Conservation (phyloP, 2,888 invertebrate genomes). For the Ichneumoninae sp. region DNA sequence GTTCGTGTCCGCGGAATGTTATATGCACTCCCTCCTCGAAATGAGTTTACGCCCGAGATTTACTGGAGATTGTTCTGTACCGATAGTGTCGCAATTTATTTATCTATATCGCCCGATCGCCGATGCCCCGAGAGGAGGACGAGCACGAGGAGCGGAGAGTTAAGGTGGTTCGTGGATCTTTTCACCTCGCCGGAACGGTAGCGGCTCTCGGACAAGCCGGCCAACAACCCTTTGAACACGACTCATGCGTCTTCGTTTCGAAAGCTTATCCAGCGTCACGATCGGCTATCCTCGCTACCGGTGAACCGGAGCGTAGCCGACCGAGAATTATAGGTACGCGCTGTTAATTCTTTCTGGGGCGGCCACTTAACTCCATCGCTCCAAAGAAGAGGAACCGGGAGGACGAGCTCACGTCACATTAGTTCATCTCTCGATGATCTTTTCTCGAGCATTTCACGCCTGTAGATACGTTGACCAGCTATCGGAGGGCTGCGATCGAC, state of each 20-base stretch:
- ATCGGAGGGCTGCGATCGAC: background rate
- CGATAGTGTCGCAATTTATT: constrained; percentile 66
- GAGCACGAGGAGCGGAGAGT: constrained; percentile 29
- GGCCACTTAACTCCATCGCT: constrained; percentile 5
- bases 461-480: background rate
- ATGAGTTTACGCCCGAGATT: constrained; percentile 64
- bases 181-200: background rate
- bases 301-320: constrained; percentile 41
- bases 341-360: constrained; percentile 37
- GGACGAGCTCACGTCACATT: constrained; percentile 58
- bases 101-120: constrained; percentile 68
- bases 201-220: constrained; percentile 4
- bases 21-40: background rate
- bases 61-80: constrained; percentile 62
- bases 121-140: constrained; percentile 24
- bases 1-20: constrained; percentile 2
- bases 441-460: constrained; percentile 25
- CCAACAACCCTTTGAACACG: constrained; percentile 59
- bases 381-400: constrained; percentile 2
- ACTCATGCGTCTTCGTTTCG: constrained; percentile 66
- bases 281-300: constrained; percentile 56
- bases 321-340: constrained; percentile 63
- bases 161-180: constrained; percentile 50
- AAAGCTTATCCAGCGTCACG: constrained; percentile 64
- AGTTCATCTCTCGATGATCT: constrained; percentile 48